These are phyloP conservation scores for Physocephala rufipes DNA, from an alignment of 2,888 invertebrate genomes.

Conservation along the genomic window DNA sequence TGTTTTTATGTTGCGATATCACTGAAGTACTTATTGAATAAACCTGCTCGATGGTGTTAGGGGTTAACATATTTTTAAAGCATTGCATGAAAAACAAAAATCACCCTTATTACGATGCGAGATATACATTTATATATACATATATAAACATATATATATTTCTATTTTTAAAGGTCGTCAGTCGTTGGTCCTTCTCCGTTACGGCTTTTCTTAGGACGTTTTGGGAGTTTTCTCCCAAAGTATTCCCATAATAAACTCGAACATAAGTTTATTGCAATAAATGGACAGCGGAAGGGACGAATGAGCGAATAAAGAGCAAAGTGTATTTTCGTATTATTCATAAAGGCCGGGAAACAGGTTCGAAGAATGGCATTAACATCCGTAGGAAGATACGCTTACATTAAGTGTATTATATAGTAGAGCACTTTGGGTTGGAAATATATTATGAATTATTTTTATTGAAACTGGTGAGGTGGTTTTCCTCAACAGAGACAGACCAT, in stretches of 20 bases:
- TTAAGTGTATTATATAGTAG: constrained; percentile 65
- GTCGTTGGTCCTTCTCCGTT: constrained; percentile 46
- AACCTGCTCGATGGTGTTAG: constrained; percentile 48
- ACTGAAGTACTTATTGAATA: constrained; percentile 37
- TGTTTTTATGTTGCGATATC: too few relatives aligned
- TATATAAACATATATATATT: too few relatives aligned
- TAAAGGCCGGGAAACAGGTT: constrained; percentile 49
- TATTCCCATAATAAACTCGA: constrained; percentile 39
- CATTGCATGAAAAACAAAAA: constrained; percentile 43
- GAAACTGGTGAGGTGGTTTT: constrained; percentile 60
- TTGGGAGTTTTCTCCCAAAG: constrained; percentile 64
- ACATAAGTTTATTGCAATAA: constrained; percentile 43
- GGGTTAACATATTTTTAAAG: constrained; percentile 64
- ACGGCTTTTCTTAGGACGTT: constrained; percentile 56
- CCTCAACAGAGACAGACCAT: too few relatives aligned
- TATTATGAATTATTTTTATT: constrained; percentile 66
- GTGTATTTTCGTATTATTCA: constrained; percentile 14
- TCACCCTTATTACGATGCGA: constrained; percentile 45
- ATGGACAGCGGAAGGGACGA: constrained; percentile 48
- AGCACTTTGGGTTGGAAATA: constrained; percentile 56
- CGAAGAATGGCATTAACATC: constrained; percentile 57
- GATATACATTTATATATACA: too few relatives aligned
- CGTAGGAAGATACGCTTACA: too few relatives aligned
- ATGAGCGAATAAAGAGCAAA: constrained; percentile 43
- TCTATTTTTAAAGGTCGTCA: constrained; percentile 60